phyloP scores from a whole-genome alignment of 2,113 vertebrate species.

The Stercorarius parasiticus region DNA sequence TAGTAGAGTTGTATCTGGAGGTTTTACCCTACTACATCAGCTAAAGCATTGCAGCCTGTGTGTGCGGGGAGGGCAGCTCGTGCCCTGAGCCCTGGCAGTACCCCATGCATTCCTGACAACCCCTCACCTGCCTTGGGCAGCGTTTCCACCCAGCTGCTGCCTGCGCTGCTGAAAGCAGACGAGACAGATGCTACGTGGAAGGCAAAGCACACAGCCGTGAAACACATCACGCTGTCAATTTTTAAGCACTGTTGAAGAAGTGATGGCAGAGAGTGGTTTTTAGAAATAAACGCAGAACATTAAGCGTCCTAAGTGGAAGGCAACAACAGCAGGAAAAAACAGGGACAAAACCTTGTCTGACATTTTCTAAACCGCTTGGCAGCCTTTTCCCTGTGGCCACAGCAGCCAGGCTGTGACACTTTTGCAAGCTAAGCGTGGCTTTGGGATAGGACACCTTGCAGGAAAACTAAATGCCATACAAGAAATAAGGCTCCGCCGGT shows the following conservation, averaged over 20 bases:
- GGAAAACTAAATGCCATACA: neutral
- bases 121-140: accelerated
- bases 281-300: neutral
- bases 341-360: neutral
- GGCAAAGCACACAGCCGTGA: neutral
- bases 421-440: neutral
- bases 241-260: neutral
- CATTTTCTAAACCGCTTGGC: neutral
- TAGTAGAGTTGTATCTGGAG: neutral
- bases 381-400: neutral
- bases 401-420: neutral
- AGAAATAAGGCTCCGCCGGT: accelerated
- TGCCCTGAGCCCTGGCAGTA: accelerated
- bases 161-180: neutral
- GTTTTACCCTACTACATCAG: neutral
- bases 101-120: neutral
- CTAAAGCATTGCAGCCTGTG: neutral
- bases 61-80: accelerated
- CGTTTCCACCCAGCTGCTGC: neutral
- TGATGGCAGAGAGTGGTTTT: neutral
- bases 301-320: neutral
- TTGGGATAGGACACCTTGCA: neutral
- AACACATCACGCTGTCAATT: neutral
- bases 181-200: neutral
- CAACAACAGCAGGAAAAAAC: neutral